Percentiles rank a stretch among this genome's conserved stretches.
Evolutionary conservation across 2,113 vertebrate species (phyloP).

Genomic region (Brachyhypopomus gauderio): DNA sequence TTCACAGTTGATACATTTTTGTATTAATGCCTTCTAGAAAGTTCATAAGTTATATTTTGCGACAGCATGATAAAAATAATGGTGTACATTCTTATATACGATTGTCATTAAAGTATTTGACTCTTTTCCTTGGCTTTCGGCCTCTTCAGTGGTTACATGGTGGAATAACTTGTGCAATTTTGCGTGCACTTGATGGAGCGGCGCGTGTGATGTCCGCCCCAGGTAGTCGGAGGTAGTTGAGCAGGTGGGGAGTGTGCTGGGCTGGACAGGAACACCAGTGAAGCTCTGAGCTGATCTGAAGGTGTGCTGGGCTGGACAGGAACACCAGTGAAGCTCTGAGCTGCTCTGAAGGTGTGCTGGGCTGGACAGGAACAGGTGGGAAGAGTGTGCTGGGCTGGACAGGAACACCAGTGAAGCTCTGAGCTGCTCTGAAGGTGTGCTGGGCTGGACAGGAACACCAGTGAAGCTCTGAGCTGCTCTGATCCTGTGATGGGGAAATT

Average conservation of each 20-base stretch:
- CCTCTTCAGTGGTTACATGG: not conserved
- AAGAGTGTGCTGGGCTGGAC: not conserved
- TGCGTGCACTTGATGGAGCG: too few species aligned
- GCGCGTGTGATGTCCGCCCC: too few species aligned
- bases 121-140: not conserved
- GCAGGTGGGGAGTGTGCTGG: not conserved
- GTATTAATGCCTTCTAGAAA: not conserved
- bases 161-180: too few species aligned
- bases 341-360: not conserved
- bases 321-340: too few species aligned
- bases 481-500: slow-evolving; percentile 11
- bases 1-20: slow-evolving; percentile 11
- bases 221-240: not conserved
- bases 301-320: too few species aligned
- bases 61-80: not conserved
- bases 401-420: too few species aligned
- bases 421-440: too few species aligned
- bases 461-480: not conserved
- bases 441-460: not conserved
- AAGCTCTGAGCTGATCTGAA: too few species aligned
- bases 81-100: slow-evolving; percentile 30
- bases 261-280: too few species aligned
- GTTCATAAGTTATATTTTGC: slow-evolving; percentile 57
- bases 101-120: slow-evolving; percentile 26
- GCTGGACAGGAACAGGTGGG: not conserved